These are phyloP conservation scores for Anagyrus pseudococci DNA, from an alignment of 2,888 invertebrate genomes.

Conservation along the genomic window DNA sequence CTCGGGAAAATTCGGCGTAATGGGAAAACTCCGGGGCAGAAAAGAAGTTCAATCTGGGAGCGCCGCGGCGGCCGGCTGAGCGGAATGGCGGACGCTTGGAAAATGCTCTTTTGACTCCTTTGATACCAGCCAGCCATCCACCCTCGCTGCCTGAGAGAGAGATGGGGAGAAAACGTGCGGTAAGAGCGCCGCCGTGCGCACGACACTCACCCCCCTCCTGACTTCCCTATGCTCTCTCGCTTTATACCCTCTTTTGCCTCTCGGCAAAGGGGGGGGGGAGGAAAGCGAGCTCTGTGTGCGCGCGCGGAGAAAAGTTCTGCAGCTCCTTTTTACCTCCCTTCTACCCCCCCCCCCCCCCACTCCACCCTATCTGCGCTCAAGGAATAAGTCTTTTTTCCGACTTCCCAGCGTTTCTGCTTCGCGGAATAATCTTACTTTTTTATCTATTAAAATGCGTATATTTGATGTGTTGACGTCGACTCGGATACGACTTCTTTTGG, in stretches of 20 bases:
- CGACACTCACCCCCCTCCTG: slow-evolving; percentile 19
- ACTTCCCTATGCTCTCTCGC: slow-evolving; percentile 22
- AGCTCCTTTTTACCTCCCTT: slow-evolving; percentile 37
- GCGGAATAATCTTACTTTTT: slow-evolving; percentile 32
- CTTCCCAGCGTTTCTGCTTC: slow-evolving; percentile 28
- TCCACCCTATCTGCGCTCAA: too few species aligned
- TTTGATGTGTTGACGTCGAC: slow-evolving; percentile 29
- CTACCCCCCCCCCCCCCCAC: slow-evolving; percentile 34
- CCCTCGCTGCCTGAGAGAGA: too few species aligned
- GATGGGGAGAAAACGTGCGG: too few species aligned
- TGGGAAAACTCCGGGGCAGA: slow-evolving; percentile 59
- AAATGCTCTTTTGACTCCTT: slow-evolving; percentile 58
- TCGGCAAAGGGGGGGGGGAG: too few species aligned
- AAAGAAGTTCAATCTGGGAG: slow-evolving; percentile 57
- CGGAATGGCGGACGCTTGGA: slow-evolving; percentile 45
- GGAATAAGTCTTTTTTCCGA: slow-evolving; percentile 26
- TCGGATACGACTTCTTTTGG: slow-evolving; percentile 8
- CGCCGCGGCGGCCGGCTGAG: slow-evolving; percentile 25
- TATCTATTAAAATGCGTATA: slow-evolving; percentile 28
- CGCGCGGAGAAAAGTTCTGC: slow-evolving; percentile 25
- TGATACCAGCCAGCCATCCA: slow-evolving; percentile 55
- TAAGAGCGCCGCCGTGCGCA: slow-evolving; percentile 2
- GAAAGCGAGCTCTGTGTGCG: too few species aligned
- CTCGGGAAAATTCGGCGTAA: slow-evolving; percentile 55
- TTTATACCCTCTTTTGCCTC: background rate